phyloP scores from a whole-genome alignment of 2,113 vertebrate genomes.

The Egretta garzetta region DNA sequence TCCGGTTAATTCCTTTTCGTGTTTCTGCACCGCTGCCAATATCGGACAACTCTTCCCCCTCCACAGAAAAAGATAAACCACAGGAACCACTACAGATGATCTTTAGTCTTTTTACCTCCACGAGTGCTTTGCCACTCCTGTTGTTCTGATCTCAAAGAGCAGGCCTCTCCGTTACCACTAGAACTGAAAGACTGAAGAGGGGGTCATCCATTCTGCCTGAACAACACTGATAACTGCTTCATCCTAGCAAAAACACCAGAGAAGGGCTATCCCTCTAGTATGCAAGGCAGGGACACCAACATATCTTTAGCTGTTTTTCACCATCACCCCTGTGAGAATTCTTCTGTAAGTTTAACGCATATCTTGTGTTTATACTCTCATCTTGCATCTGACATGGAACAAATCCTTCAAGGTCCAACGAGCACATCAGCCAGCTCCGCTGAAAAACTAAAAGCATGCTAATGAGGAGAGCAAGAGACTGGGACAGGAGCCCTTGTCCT shows the following conservation, averaged over 20 bases:
- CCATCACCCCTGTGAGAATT: not conserved
- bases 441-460: not conserved
- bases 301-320: not conserved
- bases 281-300: not conserved
- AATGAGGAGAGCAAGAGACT: not conserved
- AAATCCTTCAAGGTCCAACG: conserved; percentile 26
- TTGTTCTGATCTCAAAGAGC: not conserved
- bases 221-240: not conserved
- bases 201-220: not conserved
- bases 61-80: not conserved
- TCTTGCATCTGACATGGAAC: not conserved
- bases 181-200: not conserved
- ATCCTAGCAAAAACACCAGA: not conserved
- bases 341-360: not conserved
- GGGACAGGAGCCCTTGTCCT: not conserved
- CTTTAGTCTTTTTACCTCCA: not conserved
- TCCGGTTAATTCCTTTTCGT: not conserved
- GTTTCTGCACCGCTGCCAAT: not conserved
- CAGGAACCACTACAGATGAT: not conserved
- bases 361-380: not conserved
- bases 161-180: not conserved
- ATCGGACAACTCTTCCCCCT: not conserved
- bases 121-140: not conserved
- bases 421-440: conserved; percentile 2
- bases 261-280: not conserved